phyloP scores from a whole-genome alignment of 2,888 invertebrate species.

The Dysmachus trigonus region DNA sequence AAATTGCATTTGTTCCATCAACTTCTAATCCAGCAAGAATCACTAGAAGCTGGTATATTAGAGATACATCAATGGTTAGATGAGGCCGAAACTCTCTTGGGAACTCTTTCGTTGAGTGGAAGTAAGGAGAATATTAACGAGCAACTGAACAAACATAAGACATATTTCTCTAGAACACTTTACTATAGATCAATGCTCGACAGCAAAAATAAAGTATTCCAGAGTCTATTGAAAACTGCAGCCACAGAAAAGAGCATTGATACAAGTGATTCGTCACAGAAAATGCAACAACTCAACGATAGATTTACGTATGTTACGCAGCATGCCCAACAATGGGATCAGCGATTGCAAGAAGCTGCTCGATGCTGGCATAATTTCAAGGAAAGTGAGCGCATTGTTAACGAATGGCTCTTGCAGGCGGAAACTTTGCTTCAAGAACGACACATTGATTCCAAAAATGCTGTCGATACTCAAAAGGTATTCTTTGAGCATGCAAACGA shows the following conservation, averaged over 20 bases:
- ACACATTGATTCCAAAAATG: conserved; percentile 80
- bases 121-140: conserved; percentile 78
- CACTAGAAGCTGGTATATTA: conserved; percentile 84
- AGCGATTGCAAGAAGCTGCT: conserved; percentile 79
- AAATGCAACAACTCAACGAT: conserved; percentile 83
- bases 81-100: conserved; percentile 80
- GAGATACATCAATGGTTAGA: conserved; percentile 90
- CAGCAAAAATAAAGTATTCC: conserved; percentile 92
- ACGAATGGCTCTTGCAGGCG: conserved; percentile 87
- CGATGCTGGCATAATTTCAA: conserved; percentile 87
- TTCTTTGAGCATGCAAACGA: conserved; percentile 91
- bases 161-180: conserved; percentile 86
- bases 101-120: conserved; percentile 68
- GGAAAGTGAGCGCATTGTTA: conserved; percentile 79
- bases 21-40: conserved; percentile 86
- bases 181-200: conserved; percentile 95
- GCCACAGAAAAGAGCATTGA: conserved; percentile 79
- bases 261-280: conserved; percentile 74
- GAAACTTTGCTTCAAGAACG: conserved; percentile 83
- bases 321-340: conserved; percentile 79
- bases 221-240: conserved; percentile 82
- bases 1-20: conserved; percentile 85
- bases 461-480: conserved; percentile 83
- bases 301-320: conserved; percentile 82
- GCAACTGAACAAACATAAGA: conserved; percentile 82